Percentiles rank a stretch among this genome's conserved stretches.
Evolutionary conservation across 2,888 invertebrate species (phyloP).

Genomic region (Charanyca ferruginea): DNA sequence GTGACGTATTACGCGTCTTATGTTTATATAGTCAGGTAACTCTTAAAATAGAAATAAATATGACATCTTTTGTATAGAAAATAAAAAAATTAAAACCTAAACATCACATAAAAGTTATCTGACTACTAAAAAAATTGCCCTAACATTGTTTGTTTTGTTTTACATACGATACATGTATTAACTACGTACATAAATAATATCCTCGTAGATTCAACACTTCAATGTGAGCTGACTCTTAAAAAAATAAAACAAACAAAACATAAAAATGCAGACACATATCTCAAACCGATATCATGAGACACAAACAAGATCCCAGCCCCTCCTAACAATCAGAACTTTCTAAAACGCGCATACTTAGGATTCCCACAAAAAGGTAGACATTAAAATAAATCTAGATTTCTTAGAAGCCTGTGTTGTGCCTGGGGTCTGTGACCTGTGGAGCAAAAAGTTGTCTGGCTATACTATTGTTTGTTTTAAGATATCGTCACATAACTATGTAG

Average conservation of each 20-base stretch:
- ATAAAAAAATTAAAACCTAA: no score
- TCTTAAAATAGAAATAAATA: no score
- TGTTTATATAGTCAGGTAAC: no score
- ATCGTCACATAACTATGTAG: slow-evolving; percentile 33
- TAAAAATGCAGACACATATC: slow-evolving; percentile 39
- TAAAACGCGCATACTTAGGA: slow-evolving; percentile 47
- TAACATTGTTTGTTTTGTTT: no score
- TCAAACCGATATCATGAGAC: slow-evolving; percentile 12
- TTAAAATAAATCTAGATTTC: slow-evolving; percentile 63
- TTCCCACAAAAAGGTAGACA: slow-evolving; percentile 41
- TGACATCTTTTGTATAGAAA: no score
- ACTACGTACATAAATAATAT: no score
- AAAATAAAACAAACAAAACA: neutral
- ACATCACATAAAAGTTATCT: no score
- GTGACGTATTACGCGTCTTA: no score
- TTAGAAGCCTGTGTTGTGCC: slow-evolving; percentile 45
- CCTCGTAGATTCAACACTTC: neutral
- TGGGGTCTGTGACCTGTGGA: slow-evolving; percentile 54
- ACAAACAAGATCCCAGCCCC: slow-evolving; percentile 7
- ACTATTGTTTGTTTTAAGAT: slow-evolving; percentile 31
- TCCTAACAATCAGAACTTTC: slow-evolving; percentile 48
- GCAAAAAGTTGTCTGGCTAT: slow-evolving; percentile 58
- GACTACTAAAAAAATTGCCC: no score
- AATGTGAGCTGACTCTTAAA: neutral
- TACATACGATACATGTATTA: no score